These are phyloP conservation scores for Crocodylus rhombifer DNA, from an alignment of 2,797 vertebrate species.

Conservation along the genomic window DNA sequence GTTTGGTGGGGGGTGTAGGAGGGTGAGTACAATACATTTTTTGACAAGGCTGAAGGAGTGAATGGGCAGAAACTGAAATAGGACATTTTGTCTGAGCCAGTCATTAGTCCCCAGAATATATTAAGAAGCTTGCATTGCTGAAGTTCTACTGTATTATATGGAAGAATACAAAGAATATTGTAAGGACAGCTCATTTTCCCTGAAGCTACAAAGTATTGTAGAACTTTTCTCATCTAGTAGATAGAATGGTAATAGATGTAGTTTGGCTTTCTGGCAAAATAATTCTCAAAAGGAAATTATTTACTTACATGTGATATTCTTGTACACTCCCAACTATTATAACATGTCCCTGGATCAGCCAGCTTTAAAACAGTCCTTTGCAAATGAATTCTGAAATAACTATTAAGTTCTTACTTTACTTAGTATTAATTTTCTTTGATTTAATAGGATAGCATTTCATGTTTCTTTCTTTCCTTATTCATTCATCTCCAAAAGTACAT, in stretches of 20 bases:
- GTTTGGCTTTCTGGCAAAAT: not conserved
- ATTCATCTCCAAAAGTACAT: not conserved
- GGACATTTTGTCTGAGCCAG: not conserved
- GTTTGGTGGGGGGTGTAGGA: too few relatives aligned
- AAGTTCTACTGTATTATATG: not conserved
- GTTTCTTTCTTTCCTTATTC: not conserved
- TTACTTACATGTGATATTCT: not conserved
- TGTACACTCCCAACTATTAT: not conserved
- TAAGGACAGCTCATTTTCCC: not conserved
- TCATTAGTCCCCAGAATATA: not conserved
- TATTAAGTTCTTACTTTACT: not conserved
- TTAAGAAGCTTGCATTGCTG: not conserved
- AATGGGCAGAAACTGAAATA: not conserved
- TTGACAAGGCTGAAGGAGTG: not conserved
- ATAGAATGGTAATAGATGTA: not conserved
- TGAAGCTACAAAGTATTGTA: not conserved
- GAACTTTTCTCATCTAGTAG: not conserved
- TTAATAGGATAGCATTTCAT: not conserved
- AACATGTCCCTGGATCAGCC: not conserved
- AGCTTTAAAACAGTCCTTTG: not conserved
- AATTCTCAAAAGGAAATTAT: not conserved
- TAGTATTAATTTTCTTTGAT: not conserved
- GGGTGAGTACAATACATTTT: not conserved
- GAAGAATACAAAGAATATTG: not conserved
- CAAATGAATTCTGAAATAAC: not conserved